A percentile compares a stretch with the other conserved stretches of the same genome.
Evolutionary conservation across 1,140 invertebrate genomes (phyloP).

Genomic region (Drosophila paulistorum): DNA sequence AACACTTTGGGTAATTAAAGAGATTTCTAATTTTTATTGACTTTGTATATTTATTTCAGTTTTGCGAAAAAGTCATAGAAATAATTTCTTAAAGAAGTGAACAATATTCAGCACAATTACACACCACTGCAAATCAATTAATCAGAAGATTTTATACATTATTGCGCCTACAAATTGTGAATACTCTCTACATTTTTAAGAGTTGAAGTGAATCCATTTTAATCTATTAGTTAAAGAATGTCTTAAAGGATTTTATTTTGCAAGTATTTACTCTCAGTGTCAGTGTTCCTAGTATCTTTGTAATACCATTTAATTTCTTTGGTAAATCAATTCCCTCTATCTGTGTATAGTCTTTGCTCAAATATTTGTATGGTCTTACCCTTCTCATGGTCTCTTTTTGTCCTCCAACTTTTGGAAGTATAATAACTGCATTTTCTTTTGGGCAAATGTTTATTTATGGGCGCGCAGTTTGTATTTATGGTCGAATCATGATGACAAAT

Average conservation of each 20-base stretch:
- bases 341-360: background rate
- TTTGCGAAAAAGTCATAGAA: no score
- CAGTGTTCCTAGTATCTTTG: background rate
- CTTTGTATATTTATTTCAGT: no score
- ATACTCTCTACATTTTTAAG: no score
- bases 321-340: background rate
- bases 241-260: background rate
- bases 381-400: background rate
- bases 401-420: background rate
- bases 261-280: background rate
- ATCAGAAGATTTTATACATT: no score
- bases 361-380: slow-evolving; percentile 5
- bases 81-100: no score
- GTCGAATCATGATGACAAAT: slow-evolving; percentile 80
- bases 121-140: no score
- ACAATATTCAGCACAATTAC: no score
- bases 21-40: no score
- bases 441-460: slow-evolving; percentile 71
- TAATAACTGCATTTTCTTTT: slow-evolving; percentile 26
- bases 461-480: slow-evolving; percentile 79
- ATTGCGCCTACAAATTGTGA: no score
- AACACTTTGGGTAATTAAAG: no score
- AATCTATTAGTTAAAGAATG: no score
- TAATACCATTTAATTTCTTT: slow-evolving; percentile 7
- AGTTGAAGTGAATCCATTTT: no score